Conservation (phyloP, 1,140 invertebrate genomes). For the Leptopilina boulardi region DNA sequence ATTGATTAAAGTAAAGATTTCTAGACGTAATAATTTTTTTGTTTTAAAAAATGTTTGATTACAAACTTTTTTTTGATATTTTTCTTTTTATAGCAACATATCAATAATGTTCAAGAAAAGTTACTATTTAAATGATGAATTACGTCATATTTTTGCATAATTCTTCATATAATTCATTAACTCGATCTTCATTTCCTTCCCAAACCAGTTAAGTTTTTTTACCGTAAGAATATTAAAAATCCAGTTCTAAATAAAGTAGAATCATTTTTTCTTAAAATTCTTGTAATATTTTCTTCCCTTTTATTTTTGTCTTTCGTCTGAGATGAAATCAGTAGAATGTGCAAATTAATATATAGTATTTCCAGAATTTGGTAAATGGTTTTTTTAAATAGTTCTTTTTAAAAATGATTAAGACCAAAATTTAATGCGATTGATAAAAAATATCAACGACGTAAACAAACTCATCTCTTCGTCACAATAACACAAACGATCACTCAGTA, state of each 20-base stretch:
- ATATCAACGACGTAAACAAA: background rate
- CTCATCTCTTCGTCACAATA: background rate
- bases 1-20: too few species aligned
- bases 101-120: too few species aligned
- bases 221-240: background rate
- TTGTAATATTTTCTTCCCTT: background rate
- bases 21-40: too few species aligned
- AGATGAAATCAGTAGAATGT: too few species aligned
- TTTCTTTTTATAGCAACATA: too few species aligned
- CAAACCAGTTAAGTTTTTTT: constrained; percentile 1
- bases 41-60: too few species aligned
- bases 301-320: too few species aligned
- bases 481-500: background rate
- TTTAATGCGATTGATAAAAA: background rate
- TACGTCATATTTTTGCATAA: background rate
- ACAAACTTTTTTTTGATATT: too few species aligned
- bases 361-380: background rate
- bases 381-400: too few species aligned
- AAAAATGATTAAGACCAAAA: too few species aligned
- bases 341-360: too few species aligned
- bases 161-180: background rate
- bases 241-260: background rate
- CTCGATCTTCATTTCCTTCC: background rate
- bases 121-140: background rate
- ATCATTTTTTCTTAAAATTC: background rate